Conservation (phyloP, 2,113 vertebrate species). For the Corythornis vintsioides region DNA sequence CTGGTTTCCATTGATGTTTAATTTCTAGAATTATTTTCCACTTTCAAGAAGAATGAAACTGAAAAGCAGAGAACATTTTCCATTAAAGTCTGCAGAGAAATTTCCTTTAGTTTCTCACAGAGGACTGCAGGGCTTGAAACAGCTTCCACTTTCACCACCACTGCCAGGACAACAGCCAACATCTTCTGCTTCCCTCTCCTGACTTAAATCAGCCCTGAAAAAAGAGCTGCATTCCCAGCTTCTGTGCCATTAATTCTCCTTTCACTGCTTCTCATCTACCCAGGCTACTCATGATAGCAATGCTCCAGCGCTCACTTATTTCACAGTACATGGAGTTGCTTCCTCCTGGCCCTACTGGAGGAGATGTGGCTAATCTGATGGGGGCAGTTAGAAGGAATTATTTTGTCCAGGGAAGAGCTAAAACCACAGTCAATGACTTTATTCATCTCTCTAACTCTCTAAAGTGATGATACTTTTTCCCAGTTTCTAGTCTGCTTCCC, state of each 20-base stretch:
- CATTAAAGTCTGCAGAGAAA: slow-evolving; percentile 36
- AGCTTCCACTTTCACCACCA: slow-evolving; percentile 17
- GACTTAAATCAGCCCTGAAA: slow-evolving; percentile 1
- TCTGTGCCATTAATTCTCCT: neutral
- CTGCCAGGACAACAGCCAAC: slow-evolving; percentile 28
- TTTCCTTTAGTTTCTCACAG: slow-evolving; percentile 25
- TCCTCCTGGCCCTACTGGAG: neutral
- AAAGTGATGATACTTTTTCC: neutral
- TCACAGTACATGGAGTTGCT: neutral
- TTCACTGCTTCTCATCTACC: neutral
- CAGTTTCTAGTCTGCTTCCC: neutral
- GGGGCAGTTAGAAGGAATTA: neutral
- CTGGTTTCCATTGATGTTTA: slow-evolving; percentile 44
- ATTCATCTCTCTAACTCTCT: neutral
- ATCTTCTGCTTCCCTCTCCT: neutral
- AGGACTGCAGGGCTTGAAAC: neutral
- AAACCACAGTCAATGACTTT: neutral
- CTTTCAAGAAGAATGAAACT: slow-evolving; percentile 30
- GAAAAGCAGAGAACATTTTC: slow-evolving; percentile 44
- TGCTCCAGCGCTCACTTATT: neutral
- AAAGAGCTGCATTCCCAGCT: neutral
- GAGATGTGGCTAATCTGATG: neutral
- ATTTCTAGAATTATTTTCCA: slow-evolving; percentile 56
- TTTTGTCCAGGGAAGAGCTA: neutral
- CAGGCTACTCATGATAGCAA: neutral